Conservation (phyloP, 2,888 invertebrate genomes). For the Drosophila falleni region DNA sequence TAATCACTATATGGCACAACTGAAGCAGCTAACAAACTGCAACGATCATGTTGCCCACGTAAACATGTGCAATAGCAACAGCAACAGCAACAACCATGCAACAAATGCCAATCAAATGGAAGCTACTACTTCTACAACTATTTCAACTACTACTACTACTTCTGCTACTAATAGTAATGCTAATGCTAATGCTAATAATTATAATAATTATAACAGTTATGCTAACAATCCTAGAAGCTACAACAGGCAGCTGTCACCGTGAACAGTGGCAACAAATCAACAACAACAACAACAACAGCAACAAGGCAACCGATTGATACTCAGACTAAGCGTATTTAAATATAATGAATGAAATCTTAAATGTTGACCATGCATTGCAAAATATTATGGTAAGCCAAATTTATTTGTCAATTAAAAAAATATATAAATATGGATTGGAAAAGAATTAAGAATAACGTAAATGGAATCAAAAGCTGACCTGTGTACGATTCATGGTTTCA, state of each 20-base stretch:
- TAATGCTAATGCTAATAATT: constrained; percentile 49
- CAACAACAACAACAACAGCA: constrained; percentile 34
- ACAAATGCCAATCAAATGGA: constrained; percentile 75
- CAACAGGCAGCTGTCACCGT: constrained; percentile 65
- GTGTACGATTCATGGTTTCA: constrained; percentile 70
- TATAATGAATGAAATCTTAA: constrained; percentile 51
- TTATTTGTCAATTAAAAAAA: constrained; percentile 72
- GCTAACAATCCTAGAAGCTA: constrained; percentile 62
- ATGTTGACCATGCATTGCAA: constrained; percentile 76
- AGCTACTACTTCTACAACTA: constrained; percentile 68
- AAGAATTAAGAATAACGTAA: constrained; percentile 8
- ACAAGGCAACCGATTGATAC: constrained; percentile 72
- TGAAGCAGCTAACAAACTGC: constrained; percentile 63
- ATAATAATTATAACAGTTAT: constrained; percentile 59
- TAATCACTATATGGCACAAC: constrained; percentile 69
- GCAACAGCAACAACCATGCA: constrained; percentile 45
- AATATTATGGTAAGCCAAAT: constrained; percentile 78
- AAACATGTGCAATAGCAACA: constrained; percentile 70
- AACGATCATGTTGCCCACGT: constrained; percentile 39
- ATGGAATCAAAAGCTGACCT: constrained; percentile 59
- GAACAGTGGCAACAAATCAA: constrained; percentile 39
- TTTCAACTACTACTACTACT: constrained; percentile 24
- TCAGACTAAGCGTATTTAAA: constrained; percentile 57
- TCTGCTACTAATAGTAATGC: constrained; percentile 29
- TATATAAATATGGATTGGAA: constrained; percentile 5